These are phyloP conservation scores for Nowickia ferox DNA, from an alignment of 2,888 invertebrate species.

Conservation along the genomic window DNA sequence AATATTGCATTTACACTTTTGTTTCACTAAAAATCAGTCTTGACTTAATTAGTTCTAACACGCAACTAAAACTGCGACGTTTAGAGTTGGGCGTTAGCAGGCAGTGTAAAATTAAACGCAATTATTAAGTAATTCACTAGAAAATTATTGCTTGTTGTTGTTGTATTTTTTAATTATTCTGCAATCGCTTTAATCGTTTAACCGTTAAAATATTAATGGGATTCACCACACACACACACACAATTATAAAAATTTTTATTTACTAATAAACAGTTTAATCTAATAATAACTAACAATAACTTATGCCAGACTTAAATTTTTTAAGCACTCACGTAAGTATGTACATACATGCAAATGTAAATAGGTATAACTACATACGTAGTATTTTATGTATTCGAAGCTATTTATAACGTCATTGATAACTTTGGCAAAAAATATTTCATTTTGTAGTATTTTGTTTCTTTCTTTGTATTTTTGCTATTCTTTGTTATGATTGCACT, in stretches of 20 bases:
- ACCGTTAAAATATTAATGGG: neutral
- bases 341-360: no score
- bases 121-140: neutral
- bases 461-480: neutral
- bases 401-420: neutral
- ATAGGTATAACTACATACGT: no score
- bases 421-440: constrained; percentile 3
- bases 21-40: constrained; percentile 47
- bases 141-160: constrained; percentile 6
- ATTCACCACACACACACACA: no score
- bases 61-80: constrained; percentile 43
- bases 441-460: neutral
- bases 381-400: no score
- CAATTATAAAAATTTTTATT: no score
- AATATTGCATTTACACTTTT: neutral
- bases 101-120: constrained; percentile 20
- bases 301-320: no score
- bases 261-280: no score
- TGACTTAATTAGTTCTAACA: constrained; percentile 41
- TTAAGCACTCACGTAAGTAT: no score
- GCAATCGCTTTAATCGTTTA: neutral
- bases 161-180: neutral
- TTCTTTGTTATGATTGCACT: constrained; percentile 54
- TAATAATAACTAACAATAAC: no score
- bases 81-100: constrained; percentile 7